Base-by-base conservation (phyloP, 2,797 vertebrate genomes). In the Okamejei kenojei region DNA sequence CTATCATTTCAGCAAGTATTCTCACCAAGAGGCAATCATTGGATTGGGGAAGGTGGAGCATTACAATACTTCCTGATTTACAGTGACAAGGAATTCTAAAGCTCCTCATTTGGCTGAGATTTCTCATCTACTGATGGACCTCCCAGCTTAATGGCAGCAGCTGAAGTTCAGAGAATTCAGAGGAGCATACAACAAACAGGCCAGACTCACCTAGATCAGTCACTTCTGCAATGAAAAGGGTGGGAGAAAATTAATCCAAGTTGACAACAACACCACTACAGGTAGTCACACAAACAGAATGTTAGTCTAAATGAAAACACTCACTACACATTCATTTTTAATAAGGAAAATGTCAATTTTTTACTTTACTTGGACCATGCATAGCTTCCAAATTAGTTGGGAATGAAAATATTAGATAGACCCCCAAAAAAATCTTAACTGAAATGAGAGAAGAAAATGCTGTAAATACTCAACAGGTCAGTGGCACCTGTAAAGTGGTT, bases 171-270 rank as follows among this genome's bases (percentile, higher is more conserved):
- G n/a, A 19, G 32, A 61, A 7, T 32, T 90, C 13, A 21, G 32
- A 90, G 68, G 61, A 35, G 58, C 61, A 71, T 63, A 81, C 76
- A 93, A 78, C 84, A 93, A 93, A 63, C 92, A 35, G n/a, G 7
- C 45, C 35, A 80, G 86, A 35, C 97, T 97, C 96, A 97, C 97
- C 97, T 95, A 97, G 71, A 93, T 97, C 97, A 95, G 96, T 96
- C 95, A 97, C 94, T 94, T 96, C 97, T 97, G 96, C 93, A 97
- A 97, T 95, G 95, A 95, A 96, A 96, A 93, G 94, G 94, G 95
- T 95, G 95, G 93, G 95, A 94, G 95, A 95, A 95, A 94, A 93
- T 96, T 94, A 96, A 93, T 63, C 32, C 91, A 94, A 21, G 0
- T 93, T 93, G 94, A 95, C 90, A 88, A 95, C 63, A 94, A 93